Percentiles rank a stretch among this genome's conserved stretches.
Conservation (phyloP, 2,113 vertebrate genomes). For the Dolichotis patagonum region DNA sequence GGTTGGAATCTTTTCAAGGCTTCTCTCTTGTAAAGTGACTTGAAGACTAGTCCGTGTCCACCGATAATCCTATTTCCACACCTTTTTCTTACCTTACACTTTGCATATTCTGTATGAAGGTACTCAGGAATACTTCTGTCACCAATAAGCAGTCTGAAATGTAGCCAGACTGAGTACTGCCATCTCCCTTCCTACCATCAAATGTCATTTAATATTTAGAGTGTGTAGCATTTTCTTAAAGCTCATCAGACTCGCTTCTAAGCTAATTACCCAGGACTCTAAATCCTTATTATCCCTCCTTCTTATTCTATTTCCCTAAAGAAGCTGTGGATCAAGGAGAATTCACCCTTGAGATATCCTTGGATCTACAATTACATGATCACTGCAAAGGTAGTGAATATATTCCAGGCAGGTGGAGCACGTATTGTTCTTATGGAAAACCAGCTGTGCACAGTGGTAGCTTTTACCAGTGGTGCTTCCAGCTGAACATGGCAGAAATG, state of each 20-base stretch:
- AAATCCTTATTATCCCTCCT: conserved; percentile 52
- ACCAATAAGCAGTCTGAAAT: background rate
- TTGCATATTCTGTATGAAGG: background rate
- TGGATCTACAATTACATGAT: conserved; percentile 30
- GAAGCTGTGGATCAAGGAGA: conserved; percentile 58
- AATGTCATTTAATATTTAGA: conserved; percentile 60
- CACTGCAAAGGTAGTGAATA: conserved; percentile 35
- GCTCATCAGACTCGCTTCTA: conserved; percentile 26
- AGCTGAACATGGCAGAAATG: background rate
- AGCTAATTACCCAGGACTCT: conserved; percentile 33
- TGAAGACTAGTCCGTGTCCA: background rate
- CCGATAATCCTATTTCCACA: background rate
- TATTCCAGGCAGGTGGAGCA: background rate
- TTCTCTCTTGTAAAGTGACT: conserved; percentile 10
- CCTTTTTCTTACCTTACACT: background rate
- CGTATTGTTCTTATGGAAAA: conserved; percentile 13
- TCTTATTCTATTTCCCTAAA: conserved; percentile 62
- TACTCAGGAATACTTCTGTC: conserved; percentile 1
- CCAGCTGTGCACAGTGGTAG: background rate
- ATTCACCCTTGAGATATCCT: conserved; percentile 49
- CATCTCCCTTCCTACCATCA: background rate
- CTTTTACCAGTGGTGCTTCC: background rate
- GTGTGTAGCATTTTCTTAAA: conserved; percentile 59
- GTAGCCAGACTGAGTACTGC: background rate
- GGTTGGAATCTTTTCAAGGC: background rate